phyloP scores from a whole-genome alignment of 2,113 vertebrate species.

The Onychostoma macrolepis region DNA sequence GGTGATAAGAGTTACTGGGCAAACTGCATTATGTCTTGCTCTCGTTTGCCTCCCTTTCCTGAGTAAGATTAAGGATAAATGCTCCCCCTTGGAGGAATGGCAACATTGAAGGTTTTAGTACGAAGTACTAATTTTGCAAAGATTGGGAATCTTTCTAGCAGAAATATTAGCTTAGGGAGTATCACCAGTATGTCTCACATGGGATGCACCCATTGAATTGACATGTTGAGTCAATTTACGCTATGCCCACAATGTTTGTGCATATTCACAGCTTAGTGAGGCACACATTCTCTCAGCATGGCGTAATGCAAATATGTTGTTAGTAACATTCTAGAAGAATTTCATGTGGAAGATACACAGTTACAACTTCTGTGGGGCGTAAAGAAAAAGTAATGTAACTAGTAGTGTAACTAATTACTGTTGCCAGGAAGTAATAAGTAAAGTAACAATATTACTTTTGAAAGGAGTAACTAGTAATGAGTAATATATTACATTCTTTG shows the following conservation, averaged over 20 bases:
- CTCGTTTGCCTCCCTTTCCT: background rate
- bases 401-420: no score
- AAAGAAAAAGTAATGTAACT: no score
- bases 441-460: no score
- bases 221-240: background rate
- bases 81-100: background rate
- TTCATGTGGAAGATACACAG: no score
- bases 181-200: background rate
- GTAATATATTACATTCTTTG: no score
- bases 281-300: background rate
- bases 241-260: background rate
- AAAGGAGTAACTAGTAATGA: no score
- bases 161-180: no score
- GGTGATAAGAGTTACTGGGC: background rate
- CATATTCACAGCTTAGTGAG: background rate
- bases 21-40: background rate
- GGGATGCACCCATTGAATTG: background rate
- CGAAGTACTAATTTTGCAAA: no score
- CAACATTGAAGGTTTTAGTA: background rate
- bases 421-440: no score
- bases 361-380: no score
- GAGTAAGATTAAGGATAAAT: background rate
- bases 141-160: no score
- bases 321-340: no score
- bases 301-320: background rate